Percentiles rank a stretch among this genome's conserved stretches.
Conservation (phyloP, 2,113 vertebrate species). For the Pelecanus crispus region DNA sequence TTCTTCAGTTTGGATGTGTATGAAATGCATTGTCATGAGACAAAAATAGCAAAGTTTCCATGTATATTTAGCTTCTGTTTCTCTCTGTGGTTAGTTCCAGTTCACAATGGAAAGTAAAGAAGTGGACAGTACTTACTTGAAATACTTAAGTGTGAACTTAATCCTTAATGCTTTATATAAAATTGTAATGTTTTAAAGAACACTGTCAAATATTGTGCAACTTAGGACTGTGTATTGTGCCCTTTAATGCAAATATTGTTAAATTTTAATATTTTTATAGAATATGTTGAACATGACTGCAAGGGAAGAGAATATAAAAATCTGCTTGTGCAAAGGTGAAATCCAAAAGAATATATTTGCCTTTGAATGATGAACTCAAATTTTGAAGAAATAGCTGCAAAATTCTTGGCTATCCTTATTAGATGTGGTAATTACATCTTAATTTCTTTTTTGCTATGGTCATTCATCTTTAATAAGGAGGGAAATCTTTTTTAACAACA, state of each 20-base stretch:
- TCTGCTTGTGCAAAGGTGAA: neutral
- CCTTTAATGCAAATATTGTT: neutral
- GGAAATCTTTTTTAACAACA: constrained; percentile 5
- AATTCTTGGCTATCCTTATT: neutral
- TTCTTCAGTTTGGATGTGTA: neutral
- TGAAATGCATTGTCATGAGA: neutral
- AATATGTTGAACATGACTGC: neutral
- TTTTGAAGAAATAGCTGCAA: neutral
- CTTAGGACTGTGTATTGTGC: accelerated
- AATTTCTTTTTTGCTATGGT: neutral
- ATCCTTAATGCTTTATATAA: too few species aligned
- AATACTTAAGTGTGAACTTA: neutral
- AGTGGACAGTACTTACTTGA: neutral
- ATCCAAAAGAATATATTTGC: neutral
- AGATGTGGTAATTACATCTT: neutral
- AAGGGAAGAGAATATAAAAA: neutral
- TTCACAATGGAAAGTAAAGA: neutral
- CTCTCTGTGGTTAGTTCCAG: neutral
- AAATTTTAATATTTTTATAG: neutral
- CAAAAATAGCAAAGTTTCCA: neutral
- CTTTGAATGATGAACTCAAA: neutral
- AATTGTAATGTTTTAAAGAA: too few species aligned
- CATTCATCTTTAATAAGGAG: neutral
- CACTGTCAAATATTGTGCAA: neutral
- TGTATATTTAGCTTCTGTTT: neutral